Evolutionary conservation across 2,888 invertebrate species (phyloP).

Genomic region (Eurois occulta): DNA sequence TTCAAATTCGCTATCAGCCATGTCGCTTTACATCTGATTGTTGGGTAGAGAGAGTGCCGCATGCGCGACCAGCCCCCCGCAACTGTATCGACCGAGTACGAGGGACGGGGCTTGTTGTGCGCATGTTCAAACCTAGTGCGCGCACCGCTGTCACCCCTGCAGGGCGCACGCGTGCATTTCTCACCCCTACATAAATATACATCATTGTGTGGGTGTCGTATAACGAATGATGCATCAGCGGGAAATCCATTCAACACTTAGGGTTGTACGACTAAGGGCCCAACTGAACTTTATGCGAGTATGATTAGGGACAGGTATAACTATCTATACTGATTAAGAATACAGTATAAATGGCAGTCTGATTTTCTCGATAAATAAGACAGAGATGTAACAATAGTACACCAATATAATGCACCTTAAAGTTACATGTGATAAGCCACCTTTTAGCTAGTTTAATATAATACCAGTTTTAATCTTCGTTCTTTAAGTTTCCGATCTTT

Average conservation of each 20-base stretch:
- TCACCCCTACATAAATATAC: slow-evolving; percentile 65
- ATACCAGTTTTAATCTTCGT: neutral
- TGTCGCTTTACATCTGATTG: slow-evolving; percentile 94
- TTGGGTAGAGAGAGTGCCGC: slow-evolving; percentile 79
- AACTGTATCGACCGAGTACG: slow-evolving; percentile 81
- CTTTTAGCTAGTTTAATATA: neutral
- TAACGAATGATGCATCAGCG: slow-evolving; percentile 76
- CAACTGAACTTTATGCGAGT: neutral
- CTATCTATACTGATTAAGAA: neutral
- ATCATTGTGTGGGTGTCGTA: slow-evolving; percentile 54
- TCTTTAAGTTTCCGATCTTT: neutral
- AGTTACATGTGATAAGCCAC: neutral
- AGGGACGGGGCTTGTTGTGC: slow-evolving; percentile 64
- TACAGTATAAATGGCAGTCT: neutral
- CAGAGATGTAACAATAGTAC: neutral
- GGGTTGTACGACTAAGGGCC: slow-evolving; percentile 11
- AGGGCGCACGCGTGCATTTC: slow-evolving; percentile 67
- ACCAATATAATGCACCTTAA: neutral
- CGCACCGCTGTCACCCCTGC: slow-evolving; percentile 66
- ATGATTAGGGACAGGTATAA: neutral
- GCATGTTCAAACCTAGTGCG: slow-evolving; percentile 75
- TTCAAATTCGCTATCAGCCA: slow-evolving; percentile 98
- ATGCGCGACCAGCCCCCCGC: slow-evolving; percentile 79
- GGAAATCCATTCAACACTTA: slow-evolving; percentile 72
- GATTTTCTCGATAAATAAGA: neutral